Base-by-base conservation (phyloP, 2,888 invertebrate species). In the Netelia virgata region DNA sequence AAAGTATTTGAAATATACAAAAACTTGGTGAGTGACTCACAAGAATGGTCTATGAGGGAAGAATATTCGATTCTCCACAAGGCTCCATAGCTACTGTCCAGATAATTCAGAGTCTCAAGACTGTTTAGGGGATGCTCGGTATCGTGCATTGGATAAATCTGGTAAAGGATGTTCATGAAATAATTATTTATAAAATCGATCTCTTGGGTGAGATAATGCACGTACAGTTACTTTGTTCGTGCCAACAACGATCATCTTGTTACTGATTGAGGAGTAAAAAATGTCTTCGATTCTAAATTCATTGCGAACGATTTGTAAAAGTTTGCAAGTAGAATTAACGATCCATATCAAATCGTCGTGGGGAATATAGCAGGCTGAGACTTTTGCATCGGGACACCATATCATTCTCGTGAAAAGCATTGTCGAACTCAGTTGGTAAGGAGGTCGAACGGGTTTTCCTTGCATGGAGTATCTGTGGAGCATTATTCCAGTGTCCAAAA, bases 381-480 rank as follows among this genome's bases (percentile, higher is more conserved):
- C 73, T 53, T 83, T 87, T 5, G 86, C 74, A 5, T 23, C 79
- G 9, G 66, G 14, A 70, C 88, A 90, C 90, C 90, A 90, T 0
- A 88, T 20, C 86, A 90, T 88, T 64, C 84, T 86, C 0, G 86
- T 85, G 28, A 90, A 90, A 28, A 72, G 55, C 88, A 88, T 86
- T 8, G 85, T 80, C 1, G 87, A 59, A 6, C 82, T 79, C 3
- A 90, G 70, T 3, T 16, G 36, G 66, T 83, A 84, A 3, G 90
- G 61, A 1, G 89, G 89, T 14, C 86, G 76, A 55, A 90, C 85
- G 1, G 69, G 82, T 68, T 89, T 89, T 18, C 89, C 89, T 69
- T 88, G 88, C 79, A 89, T 84, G 6, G 90, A 88, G 74, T 87
- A 90, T 70, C 89, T 81, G n/a, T 86, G 70, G 1, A 90, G 78